Conservation (phyloP, 2,797 vertebrate species). For the Gadopsis bispinosus region DNA sequence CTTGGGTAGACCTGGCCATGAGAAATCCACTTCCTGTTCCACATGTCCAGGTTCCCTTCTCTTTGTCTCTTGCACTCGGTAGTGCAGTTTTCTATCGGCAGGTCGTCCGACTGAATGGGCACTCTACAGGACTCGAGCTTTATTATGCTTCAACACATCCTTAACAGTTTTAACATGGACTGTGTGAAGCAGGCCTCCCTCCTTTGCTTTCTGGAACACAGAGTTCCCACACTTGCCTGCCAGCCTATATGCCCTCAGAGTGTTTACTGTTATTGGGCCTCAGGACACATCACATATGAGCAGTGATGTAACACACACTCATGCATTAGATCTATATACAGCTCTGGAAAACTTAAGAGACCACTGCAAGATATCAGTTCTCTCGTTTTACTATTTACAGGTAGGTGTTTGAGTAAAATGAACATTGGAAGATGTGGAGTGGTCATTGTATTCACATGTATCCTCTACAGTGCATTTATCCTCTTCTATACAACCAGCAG, state of each 20-base stretch:
- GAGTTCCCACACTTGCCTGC: slow-evolving; percentile 62
- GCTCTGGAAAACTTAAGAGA: too few species aligned
- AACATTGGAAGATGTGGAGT: too few species aligned
- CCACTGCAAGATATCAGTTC: too few species aligned
- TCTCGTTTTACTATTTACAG: too few species aligned
- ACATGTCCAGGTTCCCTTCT: slow-evolving; percentile 3
- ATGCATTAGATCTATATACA: not conserved
- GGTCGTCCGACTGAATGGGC: slow-evolving; percentile 17
- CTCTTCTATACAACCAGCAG: not conserved
- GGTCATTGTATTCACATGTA: not conserved
- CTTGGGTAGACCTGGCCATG: not conserved
- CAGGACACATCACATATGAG: slow-evolving; percentile 30
- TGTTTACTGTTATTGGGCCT: slow-evolving; percentile 28
- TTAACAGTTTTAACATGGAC: slow-evolving; percentile 33
- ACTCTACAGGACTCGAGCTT: slow-evolving; percentile 28
- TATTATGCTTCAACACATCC: slow-evolving; percentile 44
- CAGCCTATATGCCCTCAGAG: slow-evolving; percentile 47
- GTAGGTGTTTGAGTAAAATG: too few species aligned
- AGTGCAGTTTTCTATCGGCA: slow-evolving; percentile 11
- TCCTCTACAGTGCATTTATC: not conserved
- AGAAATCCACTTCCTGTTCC: slow-evolving; percentile 36
- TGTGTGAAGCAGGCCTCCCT: slow-evolving; percentile 4
- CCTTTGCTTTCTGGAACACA: slow-evolving; percentile 56
- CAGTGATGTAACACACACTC: slow-evolving; percentile 13
- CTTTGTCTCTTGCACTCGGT: not conserved